phyloP scores from a whole-genome alignment of 53 echinoderm and acorn worm genomes.

The Echinarachnius parma region DNA sequence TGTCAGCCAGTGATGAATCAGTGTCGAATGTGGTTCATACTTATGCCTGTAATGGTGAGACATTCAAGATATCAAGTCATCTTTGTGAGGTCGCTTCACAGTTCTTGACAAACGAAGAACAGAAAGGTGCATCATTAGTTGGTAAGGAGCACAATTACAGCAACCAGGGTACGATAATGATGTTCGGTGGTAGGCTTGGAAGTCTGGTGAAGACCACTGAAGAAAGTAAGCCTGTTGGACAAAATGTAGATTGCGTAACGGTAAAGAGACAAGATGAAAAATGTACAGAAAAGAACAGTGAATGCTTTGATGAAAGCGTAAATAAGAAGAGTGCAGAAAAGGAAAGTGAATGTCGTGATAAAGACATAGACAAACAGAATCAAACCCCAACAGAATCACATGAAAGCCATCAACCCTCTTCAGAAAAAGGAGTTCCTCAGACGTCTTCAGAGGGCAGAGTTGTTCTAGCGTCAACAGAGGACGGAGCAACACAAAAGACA shows the following conservation, averaged over 20 bases:
- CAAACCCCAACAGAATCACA: no score
- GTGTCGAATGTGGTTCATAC: no score
- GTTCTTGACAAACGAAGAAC: background rate
- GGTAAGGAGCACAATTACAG: slow-evolving; percentile 12
- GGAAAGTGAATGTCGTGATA: no score
- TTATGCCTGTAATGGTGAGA: no score
- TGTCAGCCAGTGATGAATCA: no score
- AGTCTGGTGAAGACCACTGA: slow-evolving; percentile 20
- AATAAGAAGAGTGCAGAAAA: background rate
- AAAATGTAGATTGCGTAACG: no score
- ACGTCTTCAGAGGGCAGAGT: background rate
- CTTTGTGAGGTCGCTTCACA: background rate
- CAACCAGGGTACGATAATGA: slow-evolving; percentile 19
- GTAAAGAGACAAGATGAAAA: no score
- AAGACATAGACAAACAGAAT: no score
- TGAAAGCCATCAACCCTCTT: no score
- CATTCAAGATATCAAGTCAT: background rate
- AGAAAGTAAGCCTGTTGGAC: background rate
- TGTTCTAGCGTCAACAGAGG: background rate
- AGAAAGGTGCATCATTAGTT: background rate
- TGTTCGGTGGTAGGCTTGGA: slow-evolving; percentile 37
- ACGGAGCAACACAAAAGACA: background rate
- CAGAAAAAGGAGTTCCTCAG: no score
- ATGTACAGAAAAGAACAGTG: background rate
- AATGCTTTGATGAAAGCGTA: background rate